Base-by-base conservation (phyloP, 2,113 vertebrate species). In the Larimichthys crocea region DNA sequence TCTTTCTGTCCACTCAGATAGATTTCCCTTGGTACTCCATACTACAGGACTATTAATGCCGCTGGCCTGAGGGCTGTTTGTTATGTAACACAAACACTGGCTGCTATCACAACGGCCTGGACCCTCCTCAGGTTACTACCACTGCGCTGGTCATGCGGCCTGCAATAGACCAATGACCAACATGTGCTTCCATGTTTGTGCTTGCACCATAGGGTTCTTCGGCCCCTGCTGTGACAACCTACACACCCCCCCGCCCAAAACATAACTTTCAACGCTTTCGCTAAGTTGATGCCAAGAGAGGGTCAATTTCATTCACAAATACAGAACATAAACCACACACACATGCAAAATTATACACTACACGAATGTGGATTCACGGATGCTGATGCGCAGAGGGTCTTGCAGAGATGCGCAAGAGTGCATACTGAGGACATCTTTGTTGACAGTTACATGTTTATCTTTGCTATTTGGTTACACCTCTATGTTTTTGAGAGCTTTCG, bases 11-110 rank as follows among this genome's bases (percentile, higher is more conserved):
- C 75, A 63, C 84, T 84, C 90, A 82, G 50, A 85, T 87, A 66
- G 61, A 90, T 87, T 91, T 88, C 86, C 86, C 84, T 59, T 80
- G 79, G 78, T 86, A 86, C 87, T 67, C 78, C 85, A 82, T 74
- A 76, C 81, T 80, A 80, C 49, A 60, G 67, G n/a, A 78, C 86
- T 93, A 88, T 87, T 80, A 89, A 82, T 92, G 85, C 87, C 60
- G 69, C 71, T 22, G 48, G 60, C 71, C 67, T 42, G 62, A 76
- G 77, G 71, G 66, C 72, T 83, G 80, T 83, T 66, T 3, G 79
- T 94, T 95, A 93, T 90, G 78, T 90, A 94, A 95, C 91, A 83
- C 85, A 94, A 94, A 95, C 93, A 95, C 85, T 63, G 87, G 81
- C 91, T 95, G 93, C 93, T 93, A 92, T 95, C 92, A 93, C 94